phyloP scores from a whole-genome alignment of 2,113 vertebrate genomes.

The Aplodontia rufa region DNA sequence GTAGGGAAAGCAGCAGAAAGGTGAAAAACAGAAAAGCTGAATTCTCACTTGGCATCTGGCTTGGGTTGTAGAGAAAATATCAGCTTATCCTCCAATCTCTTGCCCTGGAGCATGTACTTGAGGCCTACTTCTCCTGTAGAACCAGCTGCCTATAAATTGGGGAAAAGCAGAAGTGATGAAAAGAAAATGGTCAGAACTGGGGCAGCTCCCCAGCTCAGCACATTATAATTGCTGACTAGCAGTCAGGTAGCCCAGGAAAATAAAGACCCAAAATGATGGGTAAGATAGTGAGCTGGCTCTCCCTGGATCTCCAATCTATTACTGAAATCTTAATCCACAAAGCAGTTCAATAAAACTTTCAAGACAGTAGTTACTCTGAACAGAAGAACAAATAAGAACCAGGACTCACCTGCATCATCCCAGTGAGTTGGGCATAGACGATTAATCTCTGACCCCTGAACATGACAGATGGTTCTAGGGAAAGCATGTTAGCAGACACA shows the following conservation, averaged over 20 bases:
- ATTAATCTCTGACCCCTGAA: slow-evolving; percentile 79
- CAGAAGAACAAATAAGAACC: background rate
- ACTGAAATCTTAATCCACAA: background rate
- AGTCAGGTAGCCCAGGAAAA: background rate
- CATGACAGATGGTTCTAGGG: slow-evolving; percentile 65
- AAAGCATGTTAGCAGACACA: slow-evolving; percentile 63
- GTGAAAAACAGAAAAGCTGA: background rate
- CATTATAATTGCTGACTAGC: no score
- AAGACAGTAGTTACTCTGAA: background rate
- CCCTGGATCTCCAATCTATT: background rate
- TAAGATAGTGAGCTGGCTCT: background rate
- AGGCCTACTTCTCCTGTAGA: slow-evolving; percentile 60
- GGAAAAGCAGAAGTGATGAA: background rate
- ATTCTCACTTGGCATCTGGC: slow-evolving; percentile 67
- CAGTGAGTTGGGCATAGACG: slow-evolving; percentile 75
- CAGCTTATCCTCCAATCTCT: slow-evolving; percentile 55
- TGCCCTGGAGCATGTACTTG: slow-evolving; percentile 64
- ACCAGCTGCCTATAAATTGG: slow-evolving; percentile 46
- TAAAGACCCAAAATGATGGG: background rate
- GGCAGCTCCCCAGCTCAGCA: background rate
- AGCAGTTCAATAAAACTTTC: background rate
- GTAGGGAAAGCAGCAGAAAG: accelerated
- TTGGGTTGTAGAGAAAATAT: slow-evolving; percentile 69
- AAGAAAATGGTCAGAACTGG: background rate
- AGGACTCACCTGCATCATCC: slow-evolving; percentile 58